phyloP scores from a whole-genome alignment of 92 coral and sea anemone genomes.

The Porites lobata region DNA sequence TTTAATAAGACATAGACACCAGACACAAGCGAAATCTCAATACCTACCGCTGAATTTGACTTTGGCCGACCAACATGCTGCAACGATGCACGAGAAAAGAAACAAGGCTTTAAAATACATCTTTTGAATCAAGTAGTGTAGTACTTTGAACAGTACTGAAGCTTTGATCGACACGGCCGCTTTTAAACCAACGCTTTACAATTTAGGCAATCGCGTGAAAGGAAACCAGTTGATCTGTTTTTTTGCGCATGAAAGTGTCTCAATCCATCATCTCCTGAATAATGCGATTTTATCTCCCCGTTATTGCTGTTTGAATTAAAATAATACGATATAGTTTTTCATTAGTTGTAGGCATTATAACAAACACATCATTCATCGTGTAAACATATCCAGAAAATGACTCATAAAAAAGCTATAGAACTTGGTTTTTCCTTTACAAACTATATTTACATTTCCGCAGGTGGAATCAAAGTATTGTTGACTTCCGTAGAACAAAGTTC shows the following conservation, averaged over 20 bases:
- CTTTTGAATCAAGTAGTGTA: background rate
- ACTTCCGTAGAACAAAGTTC: background rate
- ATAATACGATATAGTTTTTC: background rate
- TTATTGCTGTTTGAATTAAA: background rate
- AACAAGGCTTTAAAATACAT: conserved; percentile 24
- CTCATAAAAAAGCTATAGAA: background rate
- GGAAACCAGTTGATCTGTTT: too few species aligned
- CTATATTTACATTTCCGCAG: conserved; percentile 4
- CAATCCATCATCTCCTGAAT: too few species aligned
- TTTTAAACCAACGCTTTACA: too few species aligned
- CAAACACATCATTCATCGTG: conserved; percentile 5
- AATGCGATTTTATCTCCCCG: too few species aligned
- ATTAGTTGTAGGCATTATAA: background rate
- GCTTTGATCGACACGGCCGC: too few species aligned
- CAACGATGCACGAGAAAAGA: background rate
- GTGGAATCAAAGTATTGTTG: background rate
- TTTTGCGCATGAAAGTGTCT: too few species aligned
- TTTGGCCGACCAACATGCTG: background rate
- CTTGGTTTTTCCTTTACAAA: background rate
- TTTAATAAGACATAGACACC: background rate
- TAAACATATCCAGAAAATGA: conserved; percentile 4
- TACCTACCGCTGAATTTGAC: conserved; percentile 42
- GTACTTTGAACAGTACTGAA: background rate
- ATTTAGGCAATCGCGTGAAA: too few species aligned
- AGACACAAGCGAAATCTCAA: background rate